Evolutionary conservation across 2,888 invertebrate genomes (phyloP).

Genomic region (Leptopterna dolabrata): DNA sequence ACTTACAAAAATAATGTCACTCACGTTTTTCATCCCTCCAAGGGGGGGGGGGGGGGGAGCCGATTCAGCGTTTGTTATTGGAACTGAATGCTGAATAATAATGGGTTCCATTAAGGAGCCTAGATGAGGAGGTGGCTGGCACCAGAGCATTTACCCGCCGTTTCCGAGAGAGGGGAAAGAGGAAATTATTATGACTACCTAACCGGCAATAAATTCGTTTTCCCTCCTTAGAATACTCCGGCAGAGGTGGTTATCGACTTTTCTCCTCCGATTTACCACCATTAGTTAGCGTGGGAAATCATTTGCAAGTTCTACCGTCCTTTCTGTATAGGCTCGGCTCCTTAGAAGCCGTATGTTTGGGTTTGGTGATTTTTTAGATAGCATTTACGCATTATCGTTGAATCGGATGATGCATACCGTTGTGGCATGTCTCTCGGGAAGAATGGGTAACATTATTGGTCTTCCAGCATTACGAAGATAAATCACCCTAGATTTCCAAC

Average conservation of each 20-base stretch:
- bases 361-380: no score
- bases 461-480: no score
- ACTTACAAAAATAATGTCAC: conserved; percentile 5
- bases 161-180: not conserved
- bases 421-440: no score
- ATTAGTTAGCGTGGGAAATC: no score
- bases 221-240: not conserved
- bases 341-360: no score
- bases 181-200: conserved; percentile 7
- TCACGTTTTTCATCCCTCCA: not conserved
- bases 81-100: conserved; percentile 45
- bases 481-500: no score
- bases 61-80: conserved; percentile 40
- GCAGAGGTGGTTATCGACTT: conserved; percentile 14
- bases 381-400: no score
- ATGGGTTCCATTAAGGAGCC: conserved; percentile 37
- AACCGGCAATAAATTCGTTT: conserved; percentile 19
- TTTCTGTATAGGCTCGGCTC: no score
- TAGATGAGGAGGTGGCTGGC: not conserved
- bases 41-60: not conserved
- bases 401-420: no score
- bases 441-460: no score
- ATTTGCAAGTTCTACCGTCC: no score
- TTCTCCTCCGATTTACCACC: not conserved
- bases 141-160: not conserved